Conservation (phyloP, 2,797 vertebrate species). For the Syngnathus acus region DNA sequence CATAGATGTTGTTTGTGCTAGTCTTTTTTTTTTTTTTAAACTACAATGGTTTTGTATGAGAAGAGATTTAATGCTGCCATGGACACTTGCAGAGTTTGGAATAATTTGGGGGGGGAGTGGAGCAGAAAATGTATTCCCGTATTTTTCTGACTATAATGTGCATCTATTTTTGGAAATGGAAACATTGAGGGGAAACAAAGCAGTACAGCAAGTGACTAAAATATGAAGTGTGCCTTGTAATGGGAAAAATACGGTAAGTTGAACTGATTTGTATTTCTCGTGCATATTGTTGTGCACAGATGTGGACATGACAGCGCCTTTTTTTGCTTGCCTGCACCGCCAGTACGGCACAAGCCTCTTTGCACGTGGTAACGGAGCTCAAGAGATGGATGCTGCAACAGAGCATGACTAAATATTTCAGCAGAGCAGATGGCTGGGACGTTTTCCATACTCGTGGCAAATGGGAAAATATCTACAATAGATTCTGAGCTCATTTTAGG, state of each 20-base stretch:
- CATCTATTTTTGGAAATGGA: no score
- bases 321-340: slow-evolving; percentile 26
- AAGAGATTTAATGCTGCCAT: background rate
- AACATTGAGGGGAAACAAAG: no score
- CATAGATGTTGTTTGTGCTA: background rate
- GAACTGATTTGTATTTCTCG: background rate
- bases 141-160: no score
- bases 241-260: background rate
- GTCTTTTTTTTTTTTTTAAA: background rate
- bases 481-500: slow-evolving; percentile 13
- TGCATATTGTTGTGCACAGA: slow-evolving; percentile 19
- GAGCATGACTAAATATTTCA: slow-evolving; percentile 56
- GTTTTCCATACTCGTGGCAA: slow-evolving; percentile 26
- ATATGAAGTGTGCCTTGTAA: no score
- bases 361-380: slow-evolving; percentile 30
- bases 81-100: background rate
- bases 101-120: background rate
- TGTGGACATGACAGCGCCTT: slow-evolving; percentile 20
- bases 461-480: slow-evolving; percentile 17
- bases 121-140: no score
- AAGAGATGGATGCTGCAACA: slow-evolving; percentile 33
- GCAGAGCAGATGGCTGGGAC: slow-evolving; percentile 47
- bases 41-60: background rate
- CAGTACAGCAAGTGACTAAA: no score
- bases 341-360: slow-evolving; percentile 25